These are phyloP conservation scores for Meriones unguiculatus DNA, from an alignment of 2,113 vertebrate species.

Conservation along the genomic window DNA sequence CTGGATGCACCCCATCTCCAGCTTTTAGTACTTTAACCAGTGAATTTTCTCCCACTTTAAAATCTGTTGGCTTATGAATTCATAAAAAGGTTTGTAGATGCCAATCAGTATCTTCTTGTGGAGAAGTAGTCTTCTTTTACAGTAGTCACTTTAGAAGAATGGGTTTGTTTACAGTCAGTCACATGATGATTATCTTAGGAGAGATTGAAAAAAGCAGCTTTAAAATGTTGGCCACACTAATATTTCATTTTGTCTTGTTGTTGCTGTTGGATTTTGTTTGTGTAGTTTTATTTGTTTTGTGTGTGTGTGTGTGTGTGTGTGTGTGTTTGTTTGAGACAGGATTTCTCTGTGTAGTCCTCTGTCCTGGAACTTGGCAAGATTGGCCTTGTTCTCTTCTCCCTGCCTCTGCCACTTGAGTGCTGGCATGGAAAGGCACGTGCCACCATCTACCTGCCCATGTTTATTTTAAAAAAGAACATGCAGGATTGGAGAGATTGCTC, in stretches of 20 bases:
- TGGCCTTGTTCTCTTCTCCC: no score
- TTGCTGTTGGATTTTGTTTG: no score
- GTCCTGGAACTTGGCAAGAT: no score
- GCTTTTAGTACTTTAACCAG: no score
- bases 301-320: no score
- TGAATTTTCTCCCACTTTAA: background rate
- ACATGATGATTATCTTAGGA: background rate
- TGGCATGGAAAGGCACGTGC: no score
- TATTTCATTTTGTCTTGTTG: background rate
- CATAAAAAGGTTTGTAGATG: constrained; percentile 3
- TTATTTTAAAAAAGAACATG: background rate
- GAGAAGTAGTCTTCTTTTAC: background rate
- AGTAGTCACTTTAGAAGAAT: background rate
- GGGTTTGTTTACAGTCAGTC: background rate
- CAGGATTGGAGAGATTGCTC: background rate
- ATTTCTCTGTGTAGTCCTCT: no score
- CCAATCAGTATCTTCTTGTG: background rate
- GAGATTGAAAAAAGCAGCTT: constrained; percentile 13
- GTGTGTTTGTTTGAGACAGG: no score
- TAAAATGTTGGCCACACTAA: constrained; percentile 4
- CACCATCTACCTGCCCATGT: no score
- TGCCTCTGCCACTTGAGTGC: no score
- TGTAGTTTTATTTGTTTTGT: no score
- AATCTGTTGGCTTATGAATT: background rate
- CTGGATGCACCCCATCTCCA: background rate